Evolutionary conservation across 2,797 vertebrate genomes (phyloP).

Genomic region (Knipowitschia caucasica): DNA sequence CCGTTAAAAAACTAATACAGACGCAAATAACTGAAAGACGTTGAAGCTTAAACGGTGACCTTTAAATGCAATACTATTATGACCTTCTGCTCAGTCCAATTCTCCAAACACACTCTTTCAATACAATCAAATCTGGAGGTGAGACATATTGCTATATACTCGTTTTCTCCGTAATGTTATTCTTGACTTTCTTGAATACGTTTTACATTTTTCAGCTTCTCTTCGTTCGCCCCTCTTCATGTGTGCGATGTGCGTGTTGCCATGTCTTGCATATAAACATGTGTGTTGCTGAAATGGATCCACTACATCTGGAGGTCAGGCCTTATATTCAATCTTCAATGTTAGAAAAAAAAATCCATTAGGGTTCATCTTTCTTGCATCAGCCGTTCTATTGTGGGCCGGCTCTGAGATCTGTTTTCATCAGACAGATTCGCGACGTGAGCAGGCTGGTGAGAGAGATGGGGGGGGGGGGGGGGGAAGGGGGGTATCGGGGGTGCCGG

Average conservation of each 20-base stretch:
- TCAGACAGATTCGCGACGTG: slow-evolving; percentile 82
- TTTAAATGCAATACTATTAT: slow-evolving; percentile 1
- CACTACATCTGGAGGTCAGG: slow-evolving; percentile 81
- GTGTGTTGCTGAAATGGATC: slow-evolving; percentile 76
- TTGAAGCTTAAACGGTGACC: slow-evolving; percentile 1
- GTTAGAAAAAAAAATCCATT: slow-evolving; percentile 80
- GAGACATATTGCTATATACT: neutral
- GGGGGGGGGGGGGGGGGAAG: slow-evolving; percentile 66
- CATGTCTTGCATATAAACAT: slow-evolving; percentile 70
- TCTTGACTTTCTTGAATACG: neutral
- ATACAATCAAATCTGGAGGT: neutral
- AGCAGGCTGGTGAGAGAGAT: slow-evolving; percentile 73
- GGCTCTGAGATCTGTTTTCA: slow-evolving; percentile 84
- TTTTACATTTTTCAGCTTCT: neutral
- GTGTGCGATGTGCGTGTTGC: slow-evolving; percentile 44
- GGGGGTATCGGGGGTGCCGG: slow-evolving; percentile 37
- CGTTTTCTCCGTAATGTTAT: neutral
- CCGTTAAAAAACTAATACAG: neutral
- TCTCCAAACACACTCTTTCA: neutral
- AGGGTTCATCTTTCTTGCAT: slow-evolving; percentile 83
- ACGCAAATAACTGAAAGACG: slow-evolving; percentile 6
- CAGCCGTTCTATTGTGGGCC: slow-evolving; percentile 81
- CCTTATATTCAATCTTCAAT: slow-evolving; percentile 82
- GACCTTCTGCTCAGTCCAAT: slow-evolving; percentile 1
- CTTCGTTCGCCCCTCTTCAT: slow-evolving; percentile 22